phyloP scores from a whole-genome alignment of 2,113 vertebrate species.

The Empidonax traillii region DNA sequence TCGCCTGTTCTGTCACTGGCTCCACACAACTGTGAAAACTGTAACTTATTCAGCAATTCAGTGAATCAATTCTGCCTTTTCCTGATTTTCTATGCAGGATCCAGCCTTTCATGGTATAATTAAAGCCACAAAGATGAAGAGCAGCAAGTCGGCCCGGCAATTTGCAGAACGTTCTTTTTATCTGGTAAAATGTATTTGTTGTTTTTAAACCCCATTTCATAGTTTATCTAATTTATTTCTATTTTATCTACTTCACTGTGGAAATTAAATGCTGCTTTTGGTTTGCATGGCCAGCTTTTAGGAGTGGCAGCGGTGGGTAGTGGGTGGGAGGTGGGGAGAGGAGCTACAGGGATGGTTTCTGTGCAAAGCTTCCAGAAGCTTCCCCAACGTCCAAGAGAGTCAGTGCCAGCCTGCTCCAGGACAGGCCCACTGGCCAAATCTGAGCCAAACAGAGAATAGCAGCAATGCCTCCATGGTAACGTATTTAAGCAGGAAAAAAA shows the following conservation, averaged over 20 bases:
- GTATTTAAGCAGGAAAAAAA: background rate
- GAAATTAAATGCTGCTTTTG: background rate
- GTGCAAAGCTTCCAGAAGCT: background rate
- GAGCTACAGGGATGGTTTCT: background rate
- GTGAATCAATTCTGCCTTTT: background rate
- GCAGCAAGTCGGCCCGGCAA: background rate
- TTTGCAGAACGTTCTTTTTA: background rate
- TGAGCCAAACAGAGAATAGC: background rate
- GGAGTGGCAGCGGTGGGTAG: too few species aligned
- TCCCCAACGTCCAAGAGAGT: background rate
- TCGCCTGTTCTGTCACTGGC: background rate
- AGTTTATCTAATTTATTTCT: background rate
- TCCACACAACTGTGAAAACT: background rate
- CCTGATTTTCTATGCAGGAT: background rate
- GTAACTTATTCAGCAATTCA: background rate
- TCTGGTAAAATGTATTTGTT: background rate
- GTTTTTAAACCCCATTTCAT: background rate
- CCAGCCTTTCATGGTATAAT: background rate
- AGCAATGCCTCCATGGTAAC: background rate
- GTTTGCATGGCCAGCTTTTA: background rate
- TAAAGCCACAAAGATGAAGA: background rate
- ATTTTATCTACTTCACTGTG: background rate
- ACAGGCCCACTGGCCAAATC: background rate
- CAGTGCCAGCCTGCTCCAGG: background rate
- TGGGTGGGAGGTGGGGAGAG: background rate